Percentiles rank a stretch among this genome's conserved stretches.
Conservation (phyloP, 2,113 vertebrate genomes). For the Podarcis raffonei region DNA sequence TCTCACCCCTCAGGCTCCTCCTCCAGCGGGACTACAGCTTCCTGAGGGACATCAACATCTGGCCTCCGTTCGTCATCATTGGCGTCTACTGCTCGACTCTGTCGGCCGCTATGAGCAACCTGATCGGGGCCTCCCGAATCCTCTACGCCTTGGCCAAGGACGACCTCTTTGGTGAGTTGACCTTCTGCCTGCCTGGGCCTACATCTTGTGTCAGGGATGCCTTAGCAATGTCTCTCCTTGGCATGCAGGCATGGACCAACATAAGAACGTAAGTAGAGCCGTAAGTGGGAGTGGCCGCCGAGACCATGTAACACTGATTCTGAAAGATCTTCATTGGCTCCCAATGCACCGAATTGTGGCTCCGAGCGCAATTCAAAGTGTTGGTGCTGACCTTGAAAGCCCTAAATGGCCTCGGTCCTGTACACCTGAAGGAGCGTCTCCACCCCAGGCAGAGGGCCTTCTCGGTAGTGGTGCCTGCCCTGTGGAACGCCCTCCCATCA, state of each 20-base stretch:
- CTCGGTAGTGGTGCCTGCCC: no score
- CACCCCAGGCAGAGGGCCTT: no score
- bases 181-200: fast-evolving
- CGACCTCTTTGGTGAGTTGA: conserved; percentile 86
- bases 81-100: conserved; percentile 89
- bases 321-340: no score
- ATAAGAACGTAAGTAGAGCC: no score
- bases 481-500: no score
- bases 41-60: conserved; percentile 86
- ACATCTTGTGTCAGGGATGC: background rate
- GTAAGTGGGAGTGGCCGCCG: no score
- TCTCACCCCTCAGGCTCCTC: conserved; percentile 71
- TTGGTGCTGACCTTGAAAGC: no score
- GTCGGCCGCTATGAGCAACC: conserved; percentile 89
- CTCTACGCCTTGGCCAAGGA: conserved; percentile 88
- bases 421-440: no score
- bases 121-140: conserved; percentile 90
- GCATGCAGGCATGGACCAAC: background rate
- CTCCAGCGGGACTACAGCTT: conserved; percentile 89
- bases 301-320: no score
- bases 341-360: no score
- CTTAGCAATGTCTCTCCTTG: background rate
- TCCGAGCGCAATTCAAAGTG: no score
- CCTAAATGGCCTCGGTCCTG: no score
- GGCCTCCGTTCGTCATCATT: conserved; percentile 83